Conservation (phyloP, 1,140 invertebrate species). For the Drosophila erecta region DNA sequence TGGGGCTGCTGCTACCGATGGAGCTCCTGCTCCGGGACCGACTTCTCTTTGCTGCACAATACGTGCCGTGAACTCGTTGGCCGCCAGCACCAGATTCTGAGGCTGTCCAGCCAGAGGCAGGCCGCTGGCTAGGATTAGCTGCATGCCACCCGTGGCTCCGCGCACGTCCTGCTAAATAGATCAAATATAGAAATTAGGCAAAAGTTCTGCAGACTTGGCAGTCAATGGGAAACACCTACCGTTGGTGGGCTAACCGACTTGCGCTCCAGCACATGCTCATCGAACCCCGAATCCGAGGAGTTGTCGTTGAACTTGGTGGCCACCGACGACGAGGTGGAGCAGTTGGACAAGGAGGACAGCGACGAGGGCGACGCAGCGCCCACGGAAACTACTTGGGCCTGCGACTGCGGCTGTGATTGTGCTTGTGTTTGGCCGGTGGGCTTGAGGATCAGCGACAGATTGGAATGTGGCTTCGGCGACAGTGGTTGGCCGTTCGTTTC, state of each 20-base stretch:
- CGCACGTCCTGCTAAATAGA: conserved; percentile 64
- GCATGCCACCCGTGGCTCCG: conserved; percentile 35
- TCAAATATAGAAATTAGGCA: conserved; percentile 5
- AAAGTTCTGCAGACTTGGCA: neutral
- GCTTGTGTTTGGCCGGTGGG: conserved; percentile 46
- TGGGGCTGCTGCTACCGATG: conserved; percentile 1
- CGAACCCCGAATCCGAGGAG: conserved; percentile 88
- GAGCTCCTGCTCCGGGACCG: neutral
- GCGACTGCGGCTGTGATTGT: neutral
- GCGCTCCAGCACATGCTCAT: conserved; percentile 86
- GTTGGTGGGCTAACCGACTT: conserved; percentile 77
- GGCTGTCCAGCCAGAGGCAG: conserved; percentile 70
- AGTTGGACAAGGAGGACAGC: conserved; percentile 69
- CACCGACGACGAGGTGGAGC: conserved; percentile 68
- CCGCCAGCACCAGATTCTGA: conserved; percentile 75
- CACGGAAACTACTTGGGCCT: conserved; percentile 76
- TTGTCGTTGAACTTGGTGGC: conserved; percentile 86
- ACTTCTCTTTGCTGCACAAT: conserved; percentile 56
- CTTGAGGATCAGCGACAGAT: conserved; percentile 49
- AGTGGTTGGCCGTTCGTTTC: conserved; percentile 29
- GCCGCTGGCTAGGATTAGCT: conserved; percentile 74
- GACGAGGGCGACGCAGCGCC: conserved; percentile 79
- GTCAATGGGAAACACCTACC: conserved; percentile 26
- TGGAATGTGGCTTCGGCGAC: conserved; percentile 53
- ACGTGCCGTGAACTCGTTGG: conserved; percentile 75